phyloP scores from a whole-genome alignment of 1,140 invertebrate genomes.

The Anadara kagoshimensis region DNA sequence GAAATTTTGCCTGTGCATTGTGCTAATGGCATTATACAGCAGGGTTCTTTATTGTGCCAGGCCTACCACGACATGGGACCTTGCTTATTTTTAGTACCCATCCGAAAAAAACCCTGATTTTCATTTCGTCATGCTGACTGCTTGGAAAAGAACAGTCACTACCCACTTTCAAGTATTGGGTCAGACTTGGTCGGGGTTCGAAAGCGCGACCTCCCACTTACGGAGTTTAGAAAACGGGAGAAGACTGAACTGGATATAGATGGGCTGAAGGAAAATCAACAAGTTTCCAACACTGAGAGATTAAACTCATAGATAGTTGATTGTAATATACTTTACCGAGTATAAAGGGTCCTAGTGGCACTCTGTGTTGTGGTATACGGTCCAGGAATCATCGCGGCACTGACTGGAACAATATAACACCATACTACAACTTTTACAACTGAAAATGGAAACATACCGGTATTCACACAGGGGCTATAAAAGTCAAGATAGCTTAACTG shows the following conservation, averaged over 20 bases:
- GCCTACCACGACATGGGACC: no score
- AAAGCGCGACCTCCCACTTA: background rate
- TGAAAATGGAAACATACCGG: conserved; percentile 21
- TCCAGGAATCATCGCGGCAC: conserved; percentile 82
- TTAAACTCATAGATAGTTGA: background rate
- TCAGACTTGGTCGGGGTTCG: background rate
- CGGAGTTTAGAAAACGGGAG: background rate
- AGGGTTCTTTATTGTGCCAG: no score
- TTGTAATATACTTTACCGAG: conserved; percentile 53
- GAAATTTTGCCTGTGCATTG: no score
- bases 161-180: background rate
- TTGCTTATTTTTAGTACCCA: no score
- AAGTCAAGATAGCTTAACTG: no score
- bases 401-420: conserved; percentile 84
- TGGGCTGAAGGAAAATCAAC: background rate
- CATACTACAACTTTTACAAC: conserved; percentile 64
- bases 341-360: conserved; percentile 82
- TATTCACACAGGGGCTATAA: background rate
- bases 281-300: background rate
- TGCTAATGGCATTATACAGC: no score
- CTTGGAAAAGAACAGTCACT: no score
- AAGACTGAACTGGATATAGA: background rate
- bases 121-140: no score
- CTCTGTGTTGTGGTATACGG: conserved; percentile 85
- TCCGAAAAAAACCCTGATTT: no score